These are phyloP conservation scores for Caenorhabditis latens DNA, from an alignment of 1,140 invertebrate genomes.

Conservation along the genomic window DNA sequence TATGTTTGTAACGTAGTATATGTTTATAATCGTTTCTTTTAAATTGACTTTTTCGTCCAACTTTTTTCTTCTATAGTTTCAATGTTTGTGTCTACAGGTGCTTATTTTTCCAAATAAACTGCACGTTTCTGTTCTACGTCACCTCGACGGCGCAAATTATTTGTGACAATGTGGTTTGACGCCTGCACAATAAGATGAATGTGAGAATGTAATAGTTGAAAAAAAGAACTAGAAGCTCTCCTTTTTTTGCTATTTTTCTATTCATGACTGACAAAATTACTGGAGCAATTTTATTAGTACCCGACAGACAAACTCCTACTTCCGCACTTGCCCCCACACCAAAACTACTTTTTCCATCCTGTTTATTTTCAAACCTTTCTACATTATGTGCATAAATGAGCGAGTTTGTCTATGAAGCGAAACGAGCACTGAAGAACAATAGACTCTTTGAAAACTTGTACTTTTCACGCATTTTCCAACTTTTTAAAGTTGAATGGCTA, in stretches of 20 bases:
- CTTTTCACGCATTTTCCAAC: neutral
- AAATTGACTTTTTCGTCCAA: neutral
- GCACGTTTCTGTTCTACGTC: conserved; percentile 42
- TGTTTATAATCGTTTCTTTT: conserved; percentile 10
- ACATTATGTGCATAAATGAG: conserved; percentile 42
- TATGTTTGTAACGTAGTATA: conserved; percentile 2
- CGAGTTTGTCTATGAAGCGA: conserved; percentile 13
- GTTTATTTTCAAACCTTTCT: conserved; percentile 40
- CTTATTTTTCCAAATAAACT: conserved; percentile 40
- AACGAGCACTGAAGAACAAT: conserved; percentile 29
- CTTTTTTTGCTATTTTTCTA: conserved; percentile 16
- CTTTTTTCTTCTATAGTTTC: conserved; percentile 21
- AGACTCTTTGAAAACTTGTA: neutral
- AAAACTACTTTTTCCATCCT: neutral
- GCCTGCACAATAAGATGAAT: conserved; percentile 20
- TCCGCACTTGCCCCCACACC: neutral
- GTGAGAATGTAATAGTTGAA: neutral
- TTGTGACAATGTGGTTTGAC: conserved; percentile 35
- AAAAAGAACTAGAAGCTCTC: conserved; percentile 4
- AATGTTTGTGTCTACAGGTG: conserved; percentile 54
- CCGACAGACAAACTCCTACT: neutral
- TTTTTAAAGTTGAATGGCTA: neutral
- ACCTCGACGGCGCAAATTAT: neutral
- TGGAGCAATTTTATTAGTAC: conserved; percentile 48
- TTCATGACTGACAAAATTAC: conserved; percentile 39